These are phyloP conservation scores for Alviniconcha strummeri DNA, from an alignment of 2,888 invertebrate species.

Conservation along the genomic window DNA sequence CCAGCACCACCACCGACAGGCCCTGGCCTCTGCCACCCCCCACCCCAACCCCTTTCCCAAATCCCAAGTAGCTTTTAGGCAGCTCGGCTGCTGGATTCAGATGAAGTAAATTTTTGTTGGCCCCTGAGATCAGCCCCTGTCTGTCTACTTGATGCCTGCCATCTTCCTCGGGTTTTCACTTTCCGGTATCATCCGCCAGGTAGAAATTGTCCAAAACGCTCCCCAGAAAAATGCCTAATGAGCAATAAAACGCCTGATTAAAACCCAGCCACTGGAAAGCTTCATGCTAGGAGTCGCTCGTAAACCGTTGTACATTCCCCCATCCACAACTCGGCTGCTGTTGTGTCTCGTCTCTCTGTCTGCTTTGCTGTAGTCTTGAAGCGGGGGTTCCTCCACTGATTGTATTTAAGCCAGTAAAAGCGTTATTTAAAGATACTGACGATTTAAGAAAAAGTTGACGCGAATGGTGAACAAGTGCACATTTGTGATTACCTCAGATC, in stretches of 20 bases:
- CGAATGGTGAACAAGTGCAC: no score
- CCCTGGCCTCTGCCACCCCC: neutral
- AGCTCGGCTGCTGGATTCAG: neutral
- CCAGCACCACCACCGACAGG: neutral
- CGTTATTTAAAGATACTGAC: no score
- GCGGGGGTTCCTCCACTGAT: no score
- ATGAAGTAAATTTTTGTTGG: neutral
- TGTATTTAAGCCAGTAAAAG: no score
- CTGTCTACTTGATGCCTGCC: slow-evolving; percentile 16
- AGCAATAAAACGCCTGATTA: slow-evolving; percentile 36
- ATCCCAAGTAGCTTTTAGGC: no score
- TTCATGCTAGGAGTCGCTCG: neutral
- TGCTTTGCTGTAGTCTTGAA: no score
- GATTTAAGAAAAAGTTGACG: no score
- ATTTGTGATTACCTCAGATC: no score
- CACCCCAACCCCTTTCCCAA: neutral
- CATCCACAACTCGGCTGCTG: no score
- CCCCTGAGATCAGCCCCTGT: neutral
- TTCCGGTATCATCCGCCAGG: slow-evolving; percentile 3
- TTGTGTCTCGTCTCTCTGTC: no score
- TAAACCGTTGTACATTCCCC: neutral
- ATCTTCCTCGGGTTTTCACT: neutral
- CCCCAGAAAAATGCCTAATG: slow-evolving; percentile 24
- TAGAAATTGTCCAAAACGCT: slow-evolving; percentile 26
- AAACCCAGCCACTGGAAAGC: slow-evolving; percentile 30